These are phyloP conservation scores for Tipula unca DNA, from an alignment of 2,888 invertebrate species.

Conservation along the genomic window DNA sequence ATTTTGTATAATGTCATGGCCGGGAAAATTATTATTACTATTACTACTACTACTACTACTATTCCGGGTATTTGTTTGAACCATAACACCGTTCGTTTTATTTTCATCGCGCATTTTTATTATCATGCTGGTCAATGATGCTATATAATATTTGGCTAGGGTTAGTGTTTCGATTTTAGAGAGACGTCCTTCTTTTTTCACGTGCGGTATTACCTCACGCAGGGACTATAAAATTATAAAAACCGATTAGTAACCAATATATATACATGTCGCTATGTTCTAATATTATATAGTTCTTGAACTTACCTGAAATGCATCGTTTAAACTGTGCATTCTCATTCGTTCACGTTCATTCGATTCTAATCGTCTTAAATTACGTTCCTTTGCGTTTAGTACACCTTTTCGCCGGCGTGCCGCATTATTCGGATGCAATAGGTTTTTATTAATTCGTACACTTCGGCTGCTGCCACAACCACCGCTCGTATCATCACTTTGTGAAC, in stretches of 20 bases:
- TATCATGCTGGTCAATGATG: slow-evolving; percentile 78
- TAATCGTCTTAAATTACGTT: slow-evolving; percentile 73
- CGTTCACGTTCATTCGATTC: slow-evolving; percentile 88
- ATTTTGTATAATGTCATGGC: background rate
- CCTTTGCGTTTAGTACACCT: slow-evolving; percentile 70
- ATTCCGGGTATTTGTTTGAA: background rate
- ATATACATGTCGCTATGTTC: background rate
- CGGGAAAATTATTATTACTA: background rate
- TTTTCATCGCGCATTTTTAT: slow-evolving; percentile 67
- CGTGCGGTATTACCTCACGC: slow-evolving; percentile 77
- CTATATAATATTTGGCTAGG: slow-evolving; percentile 82
- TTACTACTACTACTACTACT: slow-evolving; percentile 4
- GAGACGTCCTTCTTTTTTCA: slow-evolving; percentile 72
- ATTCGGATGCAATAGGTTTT: background rate
- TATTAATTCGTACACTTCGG: slow-evolving; percentile 22
- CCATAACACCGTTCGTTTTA: slow-evolving; percentile 9
- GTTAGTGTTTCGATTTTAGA: slow-evolving; percentile 85
- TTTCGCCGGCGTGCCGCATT: slow-evolving; percentile 51
- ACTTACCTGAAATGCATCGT: slow-evolving; percentile 79
- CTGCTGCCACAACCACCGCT: slow-evolving; percentile 38
- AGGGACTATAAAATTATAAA: slow-evolving; percentile 52
- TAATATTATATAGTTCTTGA: background rate
- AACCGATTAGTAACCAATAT: background rate
- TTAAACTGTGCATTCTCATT: slow-evolving; percentile 87
- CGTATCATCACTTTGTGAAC: slow-evolving; percentile 42